Evolutionary conservation across 1,140 invertebrate species (phyloP).

Genomic region (Helicoverpa zea): DNA sequence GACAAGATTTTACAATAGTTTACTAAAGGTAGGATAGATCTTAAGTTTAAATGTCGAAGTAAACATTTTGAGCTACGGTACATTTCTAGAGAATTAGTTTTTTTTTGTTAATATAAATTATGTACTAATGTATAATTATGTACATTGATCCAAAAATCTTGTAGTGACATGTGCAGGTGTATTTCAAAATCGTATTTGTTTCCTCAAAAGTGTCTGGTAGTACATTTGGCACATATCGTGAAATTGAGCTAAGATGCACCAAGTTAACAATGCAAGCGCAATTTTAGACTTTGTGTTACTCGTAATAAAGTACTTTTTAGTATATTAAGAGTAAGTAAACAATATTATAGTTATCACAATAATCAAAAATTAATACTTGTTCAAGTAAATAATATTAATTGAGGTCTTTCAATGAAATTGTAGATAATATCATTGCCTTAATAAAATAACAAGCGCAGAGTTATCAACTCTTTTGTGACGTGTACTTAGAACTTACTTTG

Average conservation of each 20-base stretch:
- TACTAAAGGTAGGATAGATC: constrained; percentile 76
- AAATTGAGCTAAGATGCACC: constrained; percentile 63
- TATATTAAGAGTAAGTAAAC: constrained; percentile 16
- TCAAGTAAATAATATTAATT: constrained; percentile 39
- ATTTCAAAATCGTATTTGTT: constrained; percentile 52
- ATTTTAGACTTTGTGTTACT: constrained; percentile 56
- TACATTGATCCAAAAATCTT: constrained; percentile 80
- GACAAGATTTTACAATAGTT: constrained; percentile 60
- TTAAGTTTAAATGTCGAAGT: constrained; percentile 78
- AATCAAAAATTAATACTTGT: constrained; percentile 44
- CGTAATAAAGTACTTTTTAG: constrained; percentile 38
- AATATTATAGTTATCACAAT: constrained; percentile 41
- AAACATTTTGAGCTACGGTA: constrained; percentile 81
- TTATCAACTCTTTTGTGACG: constrained; percentile 22
- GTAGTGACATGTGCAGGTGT: constrained; percentile 53
- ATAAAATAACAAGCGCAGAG: constrained; percentile 27
- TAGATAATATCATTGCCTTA: constrained; percentile 9
- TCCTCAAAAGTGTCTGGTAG: constrained; percentile 47
- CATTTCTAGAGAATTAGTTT: constrained; percentile 73
- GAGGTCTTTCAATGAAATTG: constrained; percentile 36
- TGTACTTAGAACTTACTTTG: constrained; percentile 32
- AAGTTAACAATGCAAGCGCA: constrained; percentile 60
- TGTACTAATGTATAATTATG: constrained; percentile 80
- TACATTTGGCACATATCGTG: constrained; percentile 65
- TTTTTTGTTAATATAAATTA: constrained; percentile 66